Percentiles rank a stretch among this genome's conserved stretches.
Conservation (phyloP, 53 echinoderm and acorn worm species). For the Zoroaster sp. region DNA sequence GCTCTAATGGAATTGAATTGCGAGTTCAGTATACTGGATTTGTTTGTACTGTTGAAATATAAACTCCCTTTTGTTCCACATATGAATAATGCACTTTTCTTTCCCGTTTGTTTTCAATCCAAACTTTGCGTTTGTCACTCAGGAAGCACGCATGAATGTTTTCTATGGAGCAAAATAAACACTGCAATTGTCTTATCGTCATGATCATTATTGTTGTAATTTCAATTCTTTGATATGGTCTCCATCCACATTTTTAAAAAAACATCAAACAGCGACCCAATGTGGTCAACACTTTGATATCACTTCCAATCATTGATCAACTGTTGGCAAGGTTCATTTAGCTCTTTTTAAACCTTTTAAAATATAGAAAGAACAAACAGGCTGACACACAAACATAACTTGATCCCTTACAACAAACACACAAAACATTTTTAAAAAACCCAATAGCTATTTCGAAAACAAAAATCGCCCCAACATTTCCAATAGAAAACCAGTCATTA, state of each 20-base stretch:
- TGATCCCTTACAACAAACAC: no score
- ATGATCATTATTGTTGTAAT: not conserved
- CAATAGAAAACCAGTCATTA: not conserved
- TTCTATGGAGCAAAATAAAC: not conserved
- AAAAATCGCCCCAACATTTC: not conserved
- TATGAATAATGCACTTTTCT: not conserved
- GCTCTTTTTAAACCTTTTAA: no score
- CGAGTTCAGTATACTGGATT: not conserved
- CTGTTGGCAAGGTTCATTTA: no score
- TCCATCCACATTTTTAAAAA: not conserved
- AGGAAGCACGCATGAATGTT: not conserved
- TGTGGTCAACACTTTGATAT: not conserved
- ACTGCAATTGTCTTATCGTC: not conserved
- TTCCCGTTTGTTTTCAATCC: conserved; percentile 1
- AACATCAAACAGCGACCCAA: not conserved
- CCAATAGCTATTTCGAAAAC: not conserved
- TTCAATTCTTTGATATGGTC: not conserved
- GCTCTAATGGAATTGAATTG: not conserved
- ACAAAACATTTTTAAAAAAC: no score
- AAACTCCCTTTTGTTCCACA: not conserved
- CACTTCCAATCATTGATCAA: not conserved
- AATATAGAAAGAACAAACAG: no score
- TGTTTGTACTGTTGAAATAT: not conserved
- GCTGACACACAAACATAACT: not conserved
- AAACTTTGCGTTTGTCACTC: not conserved